Base-by-base conservation (phyloP, 2,113 vertebrate genomes). In the Mohoua ochrocephala region DNA sequence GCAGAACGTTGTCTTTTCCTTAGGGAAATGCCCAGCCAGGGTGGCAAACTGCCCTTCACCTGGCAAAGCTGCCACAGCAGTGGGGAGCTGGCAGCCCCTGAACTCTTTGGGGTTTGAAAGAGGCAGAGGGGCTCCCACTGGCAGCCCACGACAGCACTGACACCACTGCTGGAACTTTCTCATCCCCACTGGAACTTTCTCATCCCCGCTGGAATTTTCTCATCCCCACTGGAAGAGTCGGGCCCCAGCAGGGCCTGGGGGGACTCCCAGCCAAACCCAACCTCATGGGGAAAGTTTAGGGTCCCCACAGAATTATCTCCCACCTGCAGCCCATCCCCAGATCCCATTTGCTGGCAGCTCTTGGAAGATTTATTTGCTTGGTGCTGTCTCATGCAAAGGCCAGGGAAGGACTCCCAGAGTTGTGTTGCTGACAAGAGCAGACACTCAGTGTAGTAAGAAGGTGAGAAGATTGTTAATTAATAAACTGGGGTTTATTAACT, bases 111-210 rank as follows among this genome's bases (percentile, higher is more conserved):
- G 13, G 13, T 20, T 37, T 7, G 6, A 8, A 6, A 39, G 31
- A 30, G 13, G 12, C 18, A 35, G 37, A 1, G 33, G 2, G n/a
- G 42, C 28, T 74, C 64, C 47, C 31, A 4, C 1, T 11, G 44
- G 57, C 42, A 44, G 28, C 28, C 11, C 3, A 0, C 1, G 10
- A 0, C 33, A 47, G 44, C 4, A 0, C 53, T 15, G 18, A 1
- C 19, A 4, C 28, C 15, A 31, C 41, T 47, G 54, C 65, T 57
- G 71, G 9, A 9, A 15, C 13, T 5, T n/a, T 7, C 18, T 11
- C n/a, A n/a, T n/a, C 10, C 28, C 2, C 6, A 4, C 39, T 13
- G 35, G 42, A n/a, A 27, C n/a, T n/a, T n/a, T n/a, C n/a, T n/a
- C n/a, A n/a, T n/a, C n/a, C n/a, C n/a, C n/a, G 54, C 65, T 57